phyloP scores from a whole-genome alignment of 2,888 invertebrate genomes.

The Mimumesa dahlbomi region DNA sequence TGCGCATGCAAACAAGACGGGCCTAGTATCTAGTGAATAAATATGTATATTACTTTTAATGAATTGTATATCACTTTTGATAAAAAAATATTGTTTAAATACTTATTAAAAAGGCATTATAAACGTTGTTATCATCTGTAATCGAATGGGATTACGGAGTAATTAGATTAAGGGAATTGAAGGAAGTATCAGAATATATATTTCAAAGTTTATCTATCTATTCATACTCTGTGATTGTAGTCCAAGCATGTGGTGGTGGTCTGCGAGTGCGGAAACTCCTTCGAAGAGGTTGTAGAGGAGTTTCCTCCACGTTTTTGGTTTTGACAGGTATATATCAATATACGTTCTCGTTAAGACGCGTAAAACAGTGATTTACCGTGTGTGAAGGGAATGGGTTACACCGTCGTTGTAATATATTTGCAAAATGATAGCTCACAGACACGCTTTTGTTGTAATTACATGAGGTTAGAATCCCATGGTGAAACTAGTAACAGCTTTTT shows the following conservation, averaged over 20 bases:
- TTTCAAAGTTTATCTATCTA: constrained; percentile 8
- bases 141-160: too few species aligned
- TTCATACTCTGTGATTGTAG: constrained; percentile 22
- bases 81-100: too few species aligned
- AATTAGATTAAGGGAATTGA: too few species aligned
- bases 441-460: constrained; percentile 23
- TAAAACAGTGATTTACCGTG: not conserved
- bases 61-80: too few species aligned
- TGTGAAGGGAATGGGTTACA: constrained; percentile 3
- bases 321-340: constrained; percentile 67
- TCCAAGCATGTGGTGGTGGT: constrained; percentile 38
- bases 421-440: constrained; percentile 3
- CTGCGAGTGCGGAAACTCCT: constrained; percentile 47
- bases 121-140: too few species aligned
- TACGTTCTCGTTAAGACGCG: constrained; percentile 6
- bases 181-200: too few species aligned
- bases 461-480: constrained; percentile 41
- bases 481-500: constrained; percentile 29
- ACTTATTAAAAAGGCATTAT: too few species aligned
- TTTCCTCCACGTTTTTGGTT: constrained; percentile 66
- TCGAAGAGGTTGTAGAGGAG: constrained; percentile 54
- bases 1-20: too few species aligned
- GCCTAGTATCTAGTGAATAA: too few species aligned
- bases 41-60: too few species aligned
- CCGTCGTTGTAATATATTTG: constrained; percentile 6